A percentile compares a stretch with the other conserved stretches of the same genome.
phyloP scores from a whole-genome alignment of 2,797 vertebrate genomes.

The Galagoides demidoff region DNA sequence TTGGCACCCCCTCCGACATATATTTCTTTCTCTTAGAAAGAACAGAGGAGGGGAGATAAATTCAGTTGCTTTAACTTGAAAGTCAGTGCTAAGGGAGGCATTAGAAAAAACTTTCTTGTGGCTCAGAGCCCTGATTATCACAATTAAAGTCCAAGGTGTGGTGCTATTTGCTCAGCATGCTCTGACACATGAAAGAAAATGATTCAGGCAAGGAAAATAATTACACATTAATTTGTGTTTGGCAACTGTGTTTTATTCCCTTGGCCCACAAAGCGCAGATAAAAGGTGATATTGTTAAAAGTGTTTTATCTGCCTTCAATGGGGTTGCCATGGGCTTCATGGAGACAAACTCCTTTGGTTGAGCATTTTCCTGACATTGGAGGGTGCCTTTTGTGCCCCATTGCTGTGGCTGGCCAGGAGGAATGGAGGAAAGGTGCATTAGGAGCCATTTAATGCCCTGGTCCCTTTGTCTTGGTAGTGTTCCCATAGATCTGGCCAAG shows the following conservation, averaged over 20 bases:
- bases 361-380: not conserved
- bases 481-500: not conserved
- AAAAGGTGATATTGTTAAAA: slow-evolving; percentile 86
- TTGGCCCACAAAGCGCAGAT: slow-evolving; percentile 85
- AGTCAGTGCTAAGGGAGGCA: slow-evolving; percentile 87
- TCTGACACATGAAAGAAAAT: slow-evolving; percentile 92
- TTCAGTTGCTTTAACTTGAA: slow-evolving; percentile 87
- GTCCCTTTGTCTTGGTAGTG: not conserved
- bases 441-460: not conserved
- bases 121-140: slow-evolving; percentile 89
- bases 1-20: slow-evolving; percentile 67
- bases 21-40: slow-evolving; percentile 72
- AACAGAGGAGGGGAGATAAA: slow-evolving; percentile 66
- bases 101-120: slow-evolving; percentile 89
- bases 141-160: slow-evolving; percentile 91
- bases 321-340: slow-evolving; percentile 66
- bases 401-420: not conserved
- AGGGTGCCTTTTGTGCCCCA: not conserved
- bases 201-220: slow-evolving; percentile 91
- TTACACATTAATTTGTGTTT: slow-evolving; percentile 91
- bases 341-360: slow-evolving; percentile 45
- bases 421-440: not conserved
- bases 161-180: slow-evolving; percentile 89
- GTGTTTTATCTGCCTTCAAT: slow-evolving; percentile 78
- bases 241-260: slow-evolving; percentile 88